Base-by-base conservation (phyloP, 64 coral and sea anemone genomes). In the Stichodactyla mertensii region DNA sequence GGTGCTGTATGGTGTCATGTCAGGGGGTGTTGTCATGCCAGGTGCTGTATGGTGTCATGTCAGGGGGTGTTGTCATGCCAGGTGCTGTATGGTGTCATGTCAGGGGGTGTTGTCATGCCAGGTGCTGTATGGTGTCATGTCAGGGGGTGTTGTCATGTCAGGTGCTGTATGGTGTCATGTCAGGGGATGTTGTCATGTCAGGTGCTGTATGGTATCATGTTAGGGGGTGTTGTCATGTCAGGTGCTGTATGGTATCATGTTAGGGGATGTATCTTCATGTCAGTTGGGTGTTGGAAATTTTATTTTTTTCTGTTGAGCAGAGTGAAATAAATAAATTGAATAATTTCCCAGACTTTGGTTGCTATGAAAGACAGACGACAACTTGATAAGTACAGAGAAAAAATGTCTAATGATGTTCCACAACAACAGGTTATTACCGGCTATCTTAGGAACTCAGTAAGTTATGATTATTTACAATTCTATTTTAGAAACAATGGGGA, bases 361-460 rank as follows among this genome's bases (percentile, higher is more conserved):
- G 84, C 77, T 6, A 86, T 86, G 83, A 91, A 91, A 79, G 89
- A 91, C 62, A 54, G 89, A 28, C 89, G 87, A 51, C 31, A 82
- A 52, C 84, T 91, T 18, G 60, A 86, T 8, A 54, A 87, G 14
- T 91, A 91, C 84, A 80, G 89, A 87, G 28, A 54, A 6, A 56
- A 91, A 10, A 16, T 91, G 10, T 51, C 56, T 6, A 83, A 86
- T 14, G 27, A 56, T 67, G 89, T 77, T 20, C 77, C 84, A 10
- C 71, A 91, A 57, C 89, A 91, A 27, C 84, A 85, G 16, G 82
- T 59, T 52, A 91, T 91, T 31, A 82, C 58, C 55, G 52, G 71
- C 52, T 91, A 91, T 55, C 78, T 91, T 0, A 91, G 53, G 19
- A 91, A 91, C 61, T 82, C 89, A 45, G 89, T 91, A 87, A 79